Evolutionary conservation across 2,797 vertebrate species (phyloP).

Genomic region (Poeciliopsis turneri): DNA sequence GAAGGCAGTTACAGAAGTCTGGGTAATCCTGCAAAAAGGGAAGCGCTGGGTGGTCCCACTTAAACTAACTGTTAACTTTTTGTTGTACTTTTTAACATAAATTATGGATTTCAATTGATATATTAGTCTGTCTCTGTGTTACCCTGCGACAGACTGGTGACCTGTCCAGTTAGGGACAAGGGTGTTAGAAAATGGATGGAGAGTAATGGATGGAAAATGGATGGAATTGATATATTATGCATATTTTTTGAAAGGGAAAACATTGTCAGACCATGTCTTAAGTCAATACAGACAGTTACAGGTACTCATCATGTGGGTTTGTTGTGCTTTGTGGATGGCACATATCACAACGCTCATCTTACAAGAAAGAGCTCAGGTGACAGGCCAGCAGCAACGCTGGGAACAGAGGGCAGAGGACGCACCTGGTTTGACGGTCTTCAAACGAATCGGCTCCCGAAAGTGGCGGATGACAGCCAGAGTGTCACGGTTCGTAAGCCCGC

Average conservation of each 20-base stretch:
- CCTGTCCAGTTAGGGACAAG: no score
- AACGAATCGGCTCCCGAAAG: slow-evolving; percentile 92
- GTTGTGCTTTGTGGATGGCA: slow-evolving; percentile 9
- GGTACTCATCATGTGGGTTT: not conserved
- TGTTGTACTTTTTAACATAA: not conserved
- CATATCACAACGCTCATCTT: slow-evolving; percentile 23
- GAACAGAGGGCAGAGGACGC: slow-evolving; percentile 36
- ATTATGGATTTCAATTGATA: no score
- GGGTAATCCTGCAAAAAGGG: slow-evolving; percentile 7
- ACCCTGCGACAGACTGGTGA: no score
- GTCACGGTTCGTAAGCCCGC: slow-evolving; percentile 95
- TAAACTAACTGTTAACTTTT: not conserved
- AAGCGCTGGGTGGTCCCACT: not conserved
- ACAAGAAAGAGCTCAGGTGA: slow-evolving; percentile 32
- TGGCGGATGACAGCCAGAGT: slow-evolving; percentile 94
- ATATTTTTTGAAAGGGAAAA: not conserved
- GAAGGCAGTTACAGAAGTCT: slow-evolving; percentile 21
- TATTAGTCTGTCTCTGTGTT: not conserved
- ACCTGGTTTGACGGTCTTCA: slow-evolving; percentile 97
- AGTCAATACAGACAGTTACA: not conserved
- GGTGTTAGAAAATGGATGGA: no score
- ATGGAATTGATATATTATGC: not conserved
- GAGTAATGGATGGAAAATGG: no score
- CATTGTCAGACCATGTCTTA: not conserved
- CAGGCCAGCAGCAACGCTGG: not conserved